Evolutionary conservation across 2,113 vertebrate genomes (phyloP).

Genomic region (Zootoca vivipara): DNA sequence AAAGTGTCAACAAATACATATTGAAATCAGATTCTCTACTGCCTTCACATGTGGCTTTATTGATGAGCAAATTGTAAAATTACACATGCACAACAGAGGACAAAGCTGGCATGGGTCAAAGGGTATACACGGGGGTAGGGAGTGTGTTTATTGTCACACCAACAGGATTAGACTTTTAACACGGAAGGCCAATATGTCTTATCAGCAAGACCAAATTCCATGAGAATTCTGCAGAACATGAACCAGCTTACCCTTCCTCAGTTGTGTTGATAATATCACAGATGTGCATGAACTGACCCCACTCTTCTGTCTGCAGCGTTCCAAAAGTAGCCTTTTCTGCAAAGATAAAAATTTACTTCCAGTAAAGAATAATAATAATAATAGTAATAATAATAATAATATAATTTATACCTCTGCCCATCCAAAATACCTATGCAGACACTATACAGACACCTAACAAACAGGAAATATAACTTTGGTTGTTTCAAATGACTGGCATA

Average conservation of each 20-base stretch:
- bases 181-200: background rate
- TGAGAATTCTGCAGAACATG: background rate
- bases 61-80: background rate
- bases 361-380: background rate
- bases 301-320: constrained; percentile 74
- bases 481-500: background rate
- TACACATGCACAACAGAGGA: background rate
- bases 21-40: background rate
- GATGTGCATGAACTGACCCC: constrained; percentile 83
- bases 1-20: background rate
- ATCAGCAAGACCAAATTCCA: background rate
- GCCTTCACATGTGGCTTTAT: rapidly evolving
- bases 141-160: background rate
- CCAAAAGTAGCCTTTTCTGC: constrained; percentile 77
- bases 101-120: background rate
- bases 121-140: background rate
- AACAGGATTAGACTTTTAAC: background rate
- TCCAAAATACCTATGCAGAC: no score
- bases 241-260: constrained; percentile 74
- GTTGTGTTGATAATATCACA: constrained; percentile 77
- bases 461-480: background rate
- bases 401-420: no score
- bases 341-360: constrained; percentile 40
- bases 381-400: no score
- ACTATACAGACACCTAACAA: no score